These are phyloP conservation scores for Hydropsyche betteni DNA, from an alignment of 2,888 invertebrate genomes.

Conservation along the genomic window DNA sequence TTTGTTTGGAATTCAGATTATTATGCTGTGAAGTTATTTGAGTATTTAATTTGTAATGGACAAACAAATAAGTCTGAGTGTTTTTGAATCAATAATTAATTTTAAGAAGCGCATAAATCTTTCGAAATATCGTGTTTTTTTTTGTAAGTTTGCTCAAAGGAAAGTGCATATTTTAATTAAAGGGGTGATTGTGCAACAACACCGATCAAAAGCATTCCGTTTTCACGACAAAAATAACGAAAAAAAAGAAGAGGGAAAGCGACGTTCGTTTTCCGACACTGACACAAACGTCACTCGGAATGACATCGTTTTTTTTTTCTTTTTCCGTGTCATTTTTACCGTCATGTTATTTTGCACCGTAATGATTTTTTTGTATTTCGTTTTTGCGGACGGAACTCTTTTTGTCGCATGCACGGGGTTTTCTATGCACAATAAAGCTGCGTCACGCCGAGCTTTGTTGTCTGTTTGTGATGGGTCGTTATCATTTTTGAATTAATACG, in stretches of 20 bases:
- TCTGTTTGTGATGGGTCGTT: background rate
- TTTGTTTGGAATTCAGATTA: too few relatives aligned
- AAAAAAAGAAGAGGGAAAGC: background rate
- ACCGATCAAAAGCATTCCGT: background rate
- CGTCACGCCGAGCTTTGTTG: conserved; percentile 17
- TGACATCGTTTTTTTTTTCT: conserved; percentile 18
- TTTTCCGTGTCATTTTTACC: conserved; percentile 7
- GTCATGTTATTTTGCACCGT: background rate
- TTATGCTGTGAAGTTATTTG: too few relatives aligned
- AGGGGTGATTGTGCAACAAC: background rate
- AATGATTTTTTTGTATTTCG: background rate
- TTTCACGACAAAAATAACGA: background rate
- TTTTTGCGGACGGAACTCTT: background rate
- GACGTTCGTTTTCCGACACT: conserved; percentile 11
- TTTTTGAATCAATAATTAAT: too few relatives aligned
- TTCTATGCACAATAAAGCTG: conserved; percentile 28
- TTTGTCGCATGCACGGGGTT: background rate
- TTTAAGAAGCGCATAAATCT: too few relatives aligned
- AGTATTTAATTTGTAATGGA: too few relatives aligned
- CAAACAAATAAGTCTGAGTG: too few relatives aligned
- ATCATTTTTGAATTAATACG: too few relatives aligned
- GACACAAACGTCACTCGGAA: conserved; percentile 21
- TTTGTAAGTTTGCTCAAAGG: too few relatives aligned
- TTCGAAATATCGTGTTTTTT: too few relatives aligned
- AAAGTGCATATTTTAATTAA: conserved; percentile 1